These are phyloP conservation scores for Verasper variegatus DNA, from an alignment of 2,113 vertebrate species.

Conservation along the genomic window DNA sequence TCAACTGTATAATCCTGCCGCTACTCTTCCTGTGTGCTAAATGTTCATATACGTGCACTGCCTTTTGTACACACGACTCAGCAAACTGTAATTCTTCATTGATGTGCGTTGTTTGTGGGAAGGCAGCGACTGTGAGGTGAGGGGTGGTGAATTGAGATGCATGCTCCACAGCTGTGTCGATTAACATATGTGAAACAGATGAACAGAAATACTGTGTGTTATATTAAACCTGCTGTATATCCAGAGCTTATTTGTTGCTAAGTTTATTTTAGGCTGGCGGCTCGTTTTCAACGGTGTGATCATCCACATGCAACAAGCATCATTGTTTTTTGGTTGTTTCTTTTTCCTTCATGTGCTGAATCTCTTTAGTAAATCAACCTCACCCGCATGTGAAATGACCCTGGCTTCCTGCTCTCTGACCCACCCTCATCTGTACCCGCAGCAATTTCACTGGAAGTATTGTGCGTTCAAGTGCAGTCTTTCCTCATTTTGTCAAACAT, in stretches of 20 bases:
- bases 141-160: slow-evolving; percentile 10
- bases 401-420: background rate
- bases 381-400: slow-evolving; percentile 42
- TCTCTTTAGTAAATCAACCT: slow-evolving; percentile 23
- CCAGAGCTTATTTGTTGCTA: background rate
- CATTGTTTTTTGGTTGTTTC: slow-evolving; percentile 82
- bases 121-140: slow-evolving; percentile 8
- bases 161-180: slow-evolving; percentile 6
- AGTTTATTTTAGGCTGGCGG: slow-evolving; percentile 9
- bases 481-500: background rate
- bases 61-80: slow-evolving; percentile 7
- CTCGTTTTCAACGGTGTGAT: background rate
- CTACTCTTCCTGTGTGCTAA: slow-evolving; percentile 35
- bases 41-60: slow-evolving; percentile 14
- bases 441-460: slow-evolving; percentile 15
- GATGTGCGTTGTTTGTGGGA: slow-evolving; percentile 8
- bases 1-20: slow-evolving; percentile 29
- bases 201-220: slow-evolving; percentile 15
- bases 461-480: slow-evolving; percentile 8
- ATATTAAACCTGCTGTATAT: slow-evolving; percentile 23
- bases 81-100: background rate
- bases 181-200: slow-evolving; percentile 6
- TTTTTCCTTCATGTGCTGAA: slow-evolving; percentile 70
- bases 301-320: slow-evolving; percentile 46
- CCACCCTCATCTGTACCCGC: background rate